phyloP scores from a whole-genome alignment of 2,797 vertebrate genomes.

The Molossus alvarezi region DNA sequence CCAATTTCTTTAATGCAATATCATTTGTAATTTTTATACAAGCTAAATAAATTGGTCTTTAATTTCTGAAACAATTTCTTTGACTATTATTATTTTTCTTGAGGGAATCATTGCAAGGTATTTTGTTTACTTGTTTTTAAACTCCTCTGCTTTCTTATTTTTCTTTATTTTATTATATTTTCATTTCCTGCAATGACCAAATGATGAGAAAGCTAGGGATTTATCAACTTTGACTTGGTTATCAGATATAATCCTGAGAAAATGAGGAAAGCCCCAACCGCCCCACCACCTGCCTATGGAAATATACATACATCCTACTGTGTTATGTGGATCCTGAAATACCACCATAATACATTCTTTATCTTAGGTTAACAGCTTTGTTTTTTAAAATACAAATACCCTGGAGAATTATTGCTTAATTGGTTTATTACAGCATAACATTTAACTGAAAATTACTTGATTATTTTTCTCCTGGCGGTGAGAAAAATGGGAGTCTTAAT shows the following conservation, averaged over 20 bases:
- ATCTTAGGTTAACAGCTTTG: background rate
- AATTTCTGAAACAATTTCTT: constrained; percentile 61
- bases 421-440: background rate
- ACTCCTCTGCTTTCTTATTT: constrained; percentile 13
- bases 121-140: constrained; percentile 63
- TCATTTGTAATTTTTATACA: constrained; percentile 61
- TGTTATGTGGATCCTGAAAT: background rate
- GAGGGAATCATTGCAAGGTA: background rate
- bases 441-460: constrained; percentile 40
- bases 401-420: constrained; percentile 52
- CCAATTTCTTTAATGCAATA: constrained; percentile 27
- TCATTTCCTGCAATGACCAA: background rate
- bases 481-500: constrained; percentile 53
- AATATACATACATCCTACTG: background rate
- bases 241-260: background rate
- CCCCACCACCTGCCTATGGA: background rate
- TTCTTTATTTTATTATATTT: background rate
- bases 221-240: constrained; percentile 25
- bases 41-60: constrained; percentile 50
- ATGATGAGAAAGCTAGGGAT: background rate
- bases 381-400: constrained; percentile 52
- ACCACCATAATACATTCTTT: background rate
- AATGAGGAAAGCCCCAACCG: background rate
- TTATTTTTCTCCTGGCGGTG: constrained; percentile 42
- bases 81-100: constrained; percentile 44